phyloP scores from a whole-genome alignment of 2,888 invertebrate species.

The Galeruca laticollis region DNA sequence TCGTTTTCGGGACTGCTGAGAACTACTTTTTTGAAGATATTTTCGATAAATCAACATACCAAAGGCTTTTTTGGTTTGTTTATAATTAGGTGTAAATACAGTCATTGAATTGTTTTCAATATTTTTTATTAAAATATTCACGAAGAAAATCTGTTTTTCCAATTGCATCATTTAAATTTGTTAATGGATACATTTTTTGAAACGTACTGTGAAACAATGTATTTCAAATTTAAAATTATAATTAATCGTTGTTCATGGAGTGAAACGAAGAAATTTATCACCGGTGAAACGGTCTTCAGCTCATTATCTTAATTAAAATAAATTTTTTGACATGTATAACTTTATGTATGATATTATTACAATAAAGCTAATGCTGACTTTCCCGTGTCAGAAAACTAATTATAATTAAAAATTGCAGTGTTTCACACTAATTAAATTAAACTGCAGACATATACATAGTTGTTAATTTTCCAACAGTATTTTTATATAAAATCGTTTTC shows the following conservation, averaged over 20 bases:
- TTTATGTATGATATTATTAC: background rate
- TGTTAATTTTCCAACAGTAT: background rate
- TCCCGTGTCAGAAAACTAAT: constrained; percentile 2
- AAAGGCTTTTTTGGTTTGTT: too few species aligned
- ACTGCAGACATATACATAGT: background rate
- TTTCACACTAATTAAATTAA: background rate
- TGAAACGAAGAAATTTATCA: background rate
- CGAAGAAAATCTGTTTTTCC: too few species aligned
- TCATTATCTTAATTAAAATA: background rate
- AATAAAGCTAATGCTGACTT: background rate
- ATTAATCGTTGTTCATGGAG: background rate
- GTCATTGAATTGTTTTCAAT: too few species aligned
- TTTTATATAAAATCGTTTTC: background rate
- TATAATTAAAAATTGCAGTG: background rate
- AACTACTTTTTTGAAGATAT: too few species aligned
- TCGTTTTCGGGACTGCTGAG: too few species aligned
- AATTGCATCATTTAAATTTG: too few species aligned
- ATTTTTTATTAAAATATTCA: too few species aligned
- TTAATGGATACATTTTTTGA: too few species aligned
- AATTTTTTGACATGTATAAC: background rate
- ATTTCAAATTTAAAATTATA: too few species aligned
- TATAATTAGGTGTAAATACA: too few species aligned
- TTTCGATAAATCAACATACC: too few species aligned
- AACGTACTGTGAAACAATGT: too few species aligned
- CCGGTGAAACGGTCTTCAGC: background rate